Conservation (phyloP, 2,113 vertebrate species). For the Sclerurus mexicanus region DNA sequence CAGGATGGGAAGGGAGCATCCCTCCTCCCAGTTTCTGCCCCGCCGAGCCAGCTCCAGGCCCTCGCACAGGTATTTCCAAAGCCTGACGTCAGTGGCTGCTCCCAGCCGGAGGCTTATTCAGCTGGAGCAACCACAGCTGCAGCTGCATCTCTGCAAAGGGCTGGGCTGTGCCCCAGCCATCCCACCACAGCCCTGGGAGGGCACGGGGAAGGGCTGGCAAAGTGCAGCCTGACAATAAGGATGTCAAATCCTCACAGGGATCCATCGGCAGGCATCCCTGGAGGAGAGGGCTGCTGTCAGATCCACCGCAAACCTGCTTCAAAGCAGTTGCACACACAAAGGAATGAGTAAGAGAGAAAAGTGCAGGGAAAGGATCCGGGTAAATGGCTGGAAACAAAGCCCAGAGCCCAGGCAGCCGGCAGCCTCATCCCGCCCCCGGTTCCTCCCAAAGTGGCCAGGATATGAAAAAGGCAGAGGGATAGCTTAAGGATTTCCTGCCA, state of each 20-base stretch:
- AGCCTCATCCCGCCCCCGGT: background rate
- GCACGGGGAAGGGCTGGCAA: background rate
- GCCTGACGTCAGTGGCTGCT: background rate
- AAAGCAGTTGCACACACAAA: background rate
- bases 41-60: background rate
- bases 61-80: constrained; percentile 4
- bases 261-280: background rate
- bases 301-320: background rate
- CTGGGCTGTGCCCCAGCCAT: background rate
- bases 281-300: background rate
- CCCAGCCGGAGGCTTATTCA: background rate
- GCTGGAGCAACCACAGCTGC: background rate
- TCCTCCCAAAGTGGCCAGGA: fast-evolving
- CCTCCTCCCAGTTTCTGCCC: background rate
- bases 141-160: background rate
- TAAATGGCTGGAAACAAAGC: constrained; percentile 1
- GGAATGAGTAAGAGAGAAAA: background rate
- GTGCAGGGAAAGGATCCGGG: background rate
- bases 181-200: background rate
- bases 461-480: background rate
- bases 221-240: background rate
- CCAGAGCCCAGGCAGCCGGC: background rate
- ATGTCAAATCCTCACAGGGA: background rate
- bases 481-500: background rate
- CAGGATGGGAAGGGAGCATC: background rate